phyloP scores from a whole-genome alignment of 2,888 invertebrate genomes.

The Heterodera filipjevi region DNA sequence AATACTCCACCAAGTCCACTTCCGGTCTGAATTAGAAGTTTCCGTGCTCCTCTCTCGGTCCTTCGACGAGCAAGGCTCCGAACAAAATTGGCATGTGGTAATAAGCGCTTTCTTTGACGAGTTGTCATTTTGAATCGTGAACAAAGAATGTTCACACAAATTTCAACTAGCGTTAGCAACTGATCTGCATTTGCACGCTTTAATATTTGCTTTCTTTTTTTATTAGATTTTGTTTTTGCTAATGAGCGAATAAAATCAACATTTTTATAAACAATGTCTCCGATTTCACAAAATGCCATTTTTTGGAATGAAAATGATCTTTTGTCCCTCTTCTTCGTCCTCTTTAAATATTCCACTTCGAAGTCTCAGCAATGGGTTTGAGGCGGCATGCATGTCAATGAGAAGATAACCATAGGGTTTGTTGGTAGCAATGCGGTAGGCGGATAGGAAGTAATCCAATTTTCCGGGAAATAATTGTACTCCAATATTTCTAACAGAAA shows the following conservation, averaged over 20 bases:
- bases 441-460: conserved; percentile 27
- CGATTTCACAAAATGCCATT: background rate
- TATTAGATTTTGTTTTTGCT: conserved; percentile 11
- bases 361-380: conserved; percentile 26
- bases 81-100: conserved; percentile 28
- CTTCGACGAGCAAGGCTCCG: conserved; percentile 10
- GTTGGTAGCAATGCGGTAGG: conserved; percentile 14
- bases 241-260: conserved; percentile 9
- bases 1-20: conserved; percentile 8
- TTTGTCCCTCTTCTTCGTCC: conserved; percentile 23
- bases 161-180: conserved; percentile 27
- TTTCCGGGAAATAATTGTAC: conserved; percentile 33
- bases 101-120: conserved; percentile 20
- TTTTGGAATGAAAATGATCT: conserved; percentile 19
- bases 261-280: conserved; percentile 5
- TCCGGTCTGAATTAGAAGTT: conserved; percentile 15
- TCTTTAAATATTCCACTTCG: conserved; percentile 36
- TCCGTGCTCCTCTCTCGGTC: conserved; percentile 28
- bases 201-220: conserved; percentile 2
- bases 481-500: conserved; percentile 25
- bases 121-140: conserved; percentile 13
- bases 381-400: conserved; percentile 33
- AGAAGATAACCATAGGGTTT: conserved; percentile 33
- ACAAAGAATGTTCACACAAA: conserved; percentile 26
- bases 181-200: conserved; percentile 6